Base-by-base conservation (phyloP, 53 echinoderm and acorn worm species). In the Apostichopus leukothele region DNA sequence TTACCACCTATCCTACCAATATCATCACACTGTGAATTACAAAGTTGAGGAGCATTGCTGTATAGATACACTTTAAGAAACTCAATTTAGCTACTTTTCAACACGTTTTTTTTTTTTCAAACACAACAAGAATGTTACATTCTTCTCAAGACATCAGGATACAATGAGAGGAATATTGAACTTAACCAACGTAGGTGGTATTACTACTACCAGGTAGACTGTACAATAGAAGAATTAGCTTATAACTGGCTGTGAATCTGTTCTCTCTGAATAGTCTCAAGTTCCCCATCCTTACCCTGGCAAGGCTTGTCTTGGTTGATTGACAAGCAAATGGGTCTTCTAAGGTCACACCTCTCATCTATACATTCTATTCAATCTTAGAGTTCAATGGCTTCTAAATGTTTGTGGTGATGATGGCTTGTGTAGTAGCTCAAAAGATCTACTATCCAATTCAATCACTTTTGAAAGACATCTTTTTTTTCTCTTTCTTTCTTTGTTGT, bases 301-400 rank as follows among this genome's bases (percentile, higher is more conserved):
- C 18, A 16, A 68, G 19, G 14, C 71, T 19, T 18, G 19, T 16
- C 11, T 13, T 71, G 20, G 20, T 16, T 71, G 71, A 71, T 71
- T 71, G 71, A 71, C 71, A 71, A 71, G n/a, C 71, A n/a, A 16
- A 19, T 71, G 71, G 71, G 71, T 71, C 71, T 71, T n/a, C 71
- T 71, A 71, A 71, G 71, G 71, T 71, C 71, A 71, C 71, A 71
- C 71, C 71, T n/a, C 71, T 71, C 71, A 71, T 71, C 71, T 71
- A 71, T 80, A 53, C 81, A 54, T 53, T 53, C 14, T 53, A 54
- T 55, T 80, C 53, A 52, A 20, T 53, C 51, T 21, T 59, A 81
- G 19, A 81, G 81, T 81, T 81, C 81, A 81, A 81, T 81, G 81
- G 53, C 81, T 81, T 81, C 81, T 81, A 54, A 81, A 81, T 81